Percentiles rank a stretch among this genome's conserved stretches.
Conservation (phyloP, 2,888 invertebrate species). For the Trachelus iudaicus region DNA sequence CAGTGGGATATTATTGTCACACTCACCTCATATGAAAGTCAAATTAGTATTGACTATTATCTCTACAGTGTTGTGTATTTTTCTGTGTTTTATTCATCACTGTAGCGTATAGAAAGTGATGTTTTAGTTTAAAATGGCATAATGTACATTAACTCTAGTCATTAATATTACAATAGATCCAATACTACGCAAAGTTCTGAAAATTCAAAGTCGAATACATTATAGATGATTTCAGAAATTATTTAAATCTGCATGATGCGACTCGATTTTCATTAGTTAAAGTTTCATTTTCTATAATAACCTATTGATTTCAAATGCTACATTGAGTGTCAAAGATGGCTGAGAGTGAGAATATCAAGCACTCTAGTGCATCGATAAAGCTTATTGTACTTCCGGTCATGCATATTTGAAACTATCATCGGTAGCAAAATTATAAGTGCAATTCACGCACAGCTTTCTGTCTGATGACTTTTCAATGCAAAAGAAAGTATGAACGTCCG, state of each 20-base stretch:
- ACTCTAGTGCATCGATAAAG: background rate
- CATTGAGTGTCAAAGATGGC: background rate
- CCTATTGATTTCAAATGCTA: background rate
- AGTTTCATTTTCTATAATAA: background rate
- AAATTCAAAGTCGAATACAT: background rate
- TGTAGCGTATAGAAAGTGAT: background rate
- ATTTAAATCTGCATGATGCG: background rate
- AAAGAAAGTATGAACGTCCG: background rate
- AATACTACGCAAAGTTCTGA: background rate
- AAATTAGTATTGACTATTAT: background rate
- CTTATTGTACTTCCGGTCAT: background rate
- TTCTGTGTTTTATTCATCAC: background rate
- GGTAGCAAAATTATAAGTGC: background rate
- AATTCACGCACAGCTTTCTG: background rate
- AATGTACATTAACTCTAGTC: conserved; percentile 9
- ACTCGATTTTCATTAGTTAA: background rate
- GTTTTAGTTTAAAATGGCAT: conserved; percentile 1
- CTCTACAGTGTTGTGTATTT: background rate
- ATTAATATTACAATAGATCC: conserved; percentile 9
- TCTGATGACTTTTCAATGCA: background rate
- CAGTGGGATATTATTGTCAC: background rate
- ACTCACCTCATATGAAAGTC: background rate
- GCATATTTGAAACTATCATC: background rate
- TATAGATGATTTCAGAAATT: background rate
- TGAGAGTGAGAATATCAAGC: background rate